Conservation (phyloP, 2,888 invertebrate species). For the Drosophila merina region DNA sequence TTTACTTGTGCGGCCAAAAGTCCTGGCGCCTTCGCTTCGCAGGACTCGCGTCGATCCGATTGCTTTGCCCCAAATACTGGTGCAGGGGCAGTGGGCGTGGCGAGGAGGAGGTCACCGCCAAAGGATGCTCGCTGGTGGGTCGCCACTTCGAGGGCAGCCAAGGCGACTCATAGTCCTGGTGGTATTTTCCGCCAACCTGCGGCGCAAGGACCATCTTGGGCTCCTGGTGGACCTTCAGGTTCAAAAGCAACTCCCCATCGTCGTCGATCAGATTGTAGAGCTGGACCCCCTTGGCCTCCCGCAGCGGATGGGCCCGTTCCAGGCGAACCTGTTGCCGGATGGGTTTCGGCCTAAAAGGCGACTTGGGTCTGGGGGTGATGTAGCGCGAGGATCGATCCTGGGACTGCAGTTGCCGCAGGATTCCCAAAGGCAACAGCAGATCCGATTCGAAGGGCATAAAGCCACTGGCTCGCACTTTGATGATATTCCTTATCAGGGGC, state of each 20-base stretch:
- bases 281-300: conserved; percentile 46
- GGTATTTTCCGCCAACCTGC: conserved; percentile 3
- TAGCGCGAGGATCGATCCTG: conserved; percentile 56
- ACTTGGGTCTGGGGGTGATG: conserved; percentile 3
- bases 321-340: conserved; percentile 60
- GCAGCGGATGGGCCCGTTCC: conserved; percentile 49
- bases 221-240: conserved; percentile 64
- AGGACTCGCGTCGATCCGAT: conserved; percentile 41
- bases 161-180: conserved; percentile 29
- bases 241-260: conserved; percentile 66
- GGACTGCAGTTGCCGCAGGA: conserved; percentile 64
- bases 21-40: conserved; percentile 37
- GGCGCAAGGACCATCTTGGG: not conserved
- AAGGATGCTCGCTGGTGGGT: conserved; percentile 42
- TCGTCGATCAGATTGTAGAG: conserved; percentile 70
- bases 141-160: conserved; percentile 70
- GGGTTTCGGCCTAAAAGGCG: conserved; percentile 24
- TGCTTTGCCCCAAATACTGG: conserved; percentile 55
- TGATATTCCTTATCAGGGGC: conserved; percentile 48
- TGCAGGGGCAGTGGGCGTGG: conserved; percentile 67
- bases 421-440: conserved; percentile 58
- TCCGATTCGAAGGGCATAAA: conserved; percentile 70
- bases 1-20: conserved; percentile 56
- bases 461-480: conserved; percentile 65
- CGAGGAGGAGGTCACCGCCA: conserved; percentile 50